Percentiles rank a stretch among this genome's conserved stretches.
phyloP scores from a whole-genome alignment of 2,888 invertebrate species.

The Teleiodes luculella region DNA sequence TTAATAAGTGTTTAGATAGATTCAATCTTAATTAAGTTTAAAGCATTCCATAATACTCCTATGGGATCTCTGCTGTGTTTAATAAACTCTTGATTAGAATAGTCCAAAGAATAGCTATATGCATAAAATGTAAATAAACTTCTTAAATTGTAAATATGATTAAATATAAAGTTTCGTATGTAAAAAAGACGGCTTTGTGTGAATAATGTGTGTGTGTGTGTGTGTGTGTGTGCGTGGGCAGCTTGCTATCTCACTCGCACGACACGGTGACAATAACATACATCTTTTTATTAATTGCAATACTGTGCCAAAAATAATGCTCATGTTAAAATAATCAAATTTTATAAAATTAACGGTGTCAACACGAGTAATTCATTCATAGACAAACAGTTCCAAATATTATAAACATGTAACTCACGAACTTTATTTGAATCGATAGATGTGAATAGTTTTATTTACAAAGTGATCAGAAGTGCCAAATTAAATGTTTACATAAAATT shows the following conservation, averaged over 20 bases:
- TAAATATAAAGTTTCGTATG: constrained; percentile 45
- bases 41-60: constrained; percentile 74
- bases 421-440: no score
- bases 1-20: constrained; percentile 63
- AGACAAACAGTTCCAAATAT: no score
- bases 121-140: constrained; percentile 52
- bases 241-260: constrained; percentile 25
- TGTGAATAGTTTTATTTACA: no score
- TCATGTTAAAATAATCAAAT: not conserved
- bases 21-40: constrained; percentile 68
- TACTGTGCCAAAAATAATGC: constrained; percentile 1
- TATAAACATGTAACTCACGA: no score
- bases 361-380: no score
- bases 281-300: constrained; percentile 46
- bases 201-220: no score
- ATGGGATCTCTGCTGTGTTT: constrained; percentile 77
- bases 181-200: constrained; percentile 60
- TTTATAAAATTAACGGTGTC: no score
- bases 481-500: no score
- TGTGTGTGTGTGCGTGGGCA: constrained; percentile 3
- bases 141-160: constrained; percentile 30
- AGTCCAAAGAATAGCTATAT: constrained; percentile 58
- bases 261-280: constrained; percentile 68
- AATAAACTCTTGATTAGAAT: constrained; percentile 61
- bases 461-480: no score